Evolutionary conservation across 2,113 vertebrate species (phyloP).

Genomic region (Hydrochoerus hydrochaeris): DNA sequence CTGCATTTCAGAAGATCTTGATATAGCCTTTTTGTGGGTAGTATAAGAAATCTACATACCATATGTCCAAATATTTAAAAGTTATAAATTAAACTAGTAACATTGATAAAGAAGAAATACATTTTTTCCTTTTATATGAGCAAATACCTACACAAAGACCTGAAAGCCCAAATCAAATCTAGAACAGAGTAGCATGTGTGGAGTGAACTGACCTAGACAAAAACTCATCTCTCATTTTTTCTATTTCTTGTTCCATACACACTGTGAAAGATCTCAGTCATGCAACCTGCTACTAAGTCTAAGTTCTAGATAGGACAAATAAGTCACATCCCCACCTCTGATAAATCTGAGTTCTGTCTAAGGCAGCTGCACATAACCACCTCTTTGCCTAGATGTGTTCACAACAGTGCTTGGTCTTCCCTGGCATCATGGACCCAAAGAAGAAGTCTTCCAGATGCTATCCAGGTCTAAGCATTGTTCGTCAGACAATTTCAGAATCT

Average conservation of each 20-base stretch:
- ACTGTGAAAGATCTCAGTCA: background rate
- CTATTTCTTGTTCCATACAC: background rate
- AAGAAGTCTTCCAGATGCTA: background rate
- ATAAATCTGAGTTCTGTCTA: background rate
- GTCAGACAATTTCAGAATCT: background rate
- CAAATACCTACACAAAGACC: background rate
- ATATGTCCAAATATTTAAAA: background rate
- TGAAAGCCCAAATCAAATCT: background rate
- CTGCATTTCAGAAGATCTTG: background rate
- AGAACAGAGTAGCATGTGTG: background rate
- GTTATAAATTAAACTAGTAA: slow-evolving; percentile 1
- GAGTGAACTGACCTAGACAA: background rate
- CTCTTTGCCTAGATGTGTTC: background rate
- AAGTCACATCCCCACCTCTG: background rate
- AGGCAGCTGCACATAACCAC: background rate
- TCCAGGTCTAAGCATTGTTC: background rate
- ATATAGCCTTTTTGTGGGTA: background rate
- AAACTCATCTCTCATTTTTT: background rate
- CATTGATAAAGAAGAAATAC: background rate
- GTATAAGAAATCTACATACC: background rate
- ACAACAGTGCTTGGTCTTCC: background rate
- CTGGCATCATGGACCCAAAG: background rate
- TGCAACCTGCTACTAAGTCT: background rate
- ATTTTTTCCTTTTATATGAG: background rate
- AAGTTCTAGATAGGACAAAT: background rate